Conservation (phyloP, 2,113 vertebrate species). For the Muscicapa adusta region DNA sequence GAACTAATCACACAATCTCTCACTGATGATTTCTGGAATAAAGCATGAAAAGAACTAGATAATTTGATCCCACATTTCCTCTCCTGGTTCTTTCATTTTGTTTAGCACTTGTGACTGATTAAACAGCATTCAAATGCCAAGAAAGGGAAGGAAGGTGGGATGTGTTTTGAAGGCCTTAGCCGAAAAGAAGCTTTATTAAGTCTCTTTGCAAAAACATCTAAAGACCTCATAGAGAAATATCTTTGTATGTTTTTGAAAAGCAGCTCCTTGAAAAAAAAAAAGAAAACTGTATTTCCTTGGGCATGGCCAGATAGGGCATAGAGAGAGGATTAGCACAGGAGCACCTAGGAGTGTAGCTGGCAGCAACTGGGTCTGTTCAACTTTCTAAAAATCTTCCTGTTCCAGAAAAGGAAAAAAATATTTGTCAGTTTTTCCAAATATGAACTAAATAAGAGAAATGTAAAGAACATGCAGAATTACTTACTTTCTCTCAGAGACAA, state of each 20-base stretch:
- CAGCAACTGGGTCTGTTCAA: not conserved
- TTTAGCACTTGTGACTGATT: not conserved
- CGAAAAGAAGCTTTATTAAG: not conserved
- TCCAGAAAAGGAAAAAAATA: not conserved
- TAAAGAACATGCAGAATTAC: not conserved
- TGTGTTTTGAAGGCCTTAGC: not conserved
- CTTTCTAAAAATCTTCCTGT: not conserved
- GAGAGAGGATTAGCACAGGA: not conserved
- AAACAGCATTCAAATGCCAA: not conserved
- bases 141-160: not conserved
- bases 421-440: not conserved
- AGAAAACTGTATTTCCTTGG: not conserved
- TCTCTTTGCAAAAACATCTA: not conserved
- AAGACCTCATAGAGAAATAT: not conserved
- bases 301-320: not conserved
- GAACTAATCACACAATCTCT: conserved; percentile 47
- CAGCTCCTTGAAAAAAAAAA: not conserved
- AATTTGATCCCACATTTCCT: conserved; percentile 48
- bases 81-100: conserved; percentile 12
- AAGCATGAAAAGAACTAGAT: conserved; percentile 44
- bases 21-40: conserved; percentile 27
- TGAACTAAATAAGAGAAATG: not conserved
- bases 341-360: not conserved
- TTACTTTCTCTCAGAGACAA: not conserved
- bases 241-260: not conserved